Conservation (phyloP, 2,888 invertebrate species). For the Erebia ligea region DNA sequence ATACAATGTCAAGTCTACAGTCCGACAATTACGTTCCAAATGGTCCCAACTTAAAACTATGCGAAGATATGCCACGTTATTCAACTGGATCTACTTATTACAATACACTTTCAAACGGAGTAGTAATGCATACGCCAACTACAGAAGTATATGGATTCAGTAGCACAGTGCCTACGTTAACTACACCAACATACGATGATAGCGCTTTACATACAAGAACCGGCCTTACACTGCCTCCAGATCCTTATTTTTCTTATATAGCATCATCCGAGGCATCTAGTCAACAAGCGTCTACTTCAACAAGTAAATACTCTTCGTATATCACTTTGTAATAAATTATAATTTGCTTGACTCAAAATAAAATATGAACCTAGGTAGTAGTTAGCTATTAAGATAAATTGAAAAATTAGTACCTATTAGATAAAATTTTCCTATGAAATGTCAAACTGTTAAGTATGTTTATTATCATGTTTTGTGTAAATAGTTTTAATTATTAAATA, state of each 20-base stretch:
- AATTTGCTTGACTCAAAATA: conserved; percentile 14
- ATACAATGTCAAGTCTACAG: conserved; percentile 59
- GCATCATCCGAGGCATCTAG: conserved; percentile 56
- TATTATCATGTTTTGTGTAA: not conserved
- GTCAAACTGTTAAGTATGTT: not conserved
- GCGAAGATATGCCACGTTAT: conserved; percentile 68
- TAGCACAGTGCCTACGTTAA: conserved; percentile 54
- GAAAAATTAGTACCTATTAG: not conserved
- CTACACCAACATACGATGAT: conserved; percentile 69
- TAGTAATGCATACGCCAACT: conserved; percentile 61
- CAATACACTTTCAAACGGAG: conserved; percentile 59
- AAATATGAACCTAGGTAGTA: too few relatives aligned
- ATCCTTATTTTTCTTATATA: conserved; percentile 69
- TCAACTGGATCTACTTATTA: conserved; percentile 62
- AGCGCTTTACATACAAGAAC: conserved; percentile 56
- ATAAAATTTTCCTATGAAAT: not conserved
- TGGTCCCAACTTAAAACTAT: conserved; percentile 68
- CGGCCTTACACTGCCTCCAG: conserved; percentile 59
- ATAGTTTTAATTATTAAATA: conserved; percentile 11
- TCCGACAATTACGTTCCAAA: conserved; percentile 75
- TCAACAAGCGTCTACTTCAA: conserved; percentile 56
- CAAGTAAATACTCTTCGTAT: conserved; percentile 69
- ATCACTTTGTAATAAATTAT: conserved; percentile 60
- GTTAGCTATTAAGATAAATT: not conserved
- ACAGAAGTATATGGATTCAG: conserved; percentile 64